Evolutionary conservation across 2,888 invertebrate species (phyloP), one percentile per base, ranked within the genome.

Genomic region (Campoletis raptor): DNA sequence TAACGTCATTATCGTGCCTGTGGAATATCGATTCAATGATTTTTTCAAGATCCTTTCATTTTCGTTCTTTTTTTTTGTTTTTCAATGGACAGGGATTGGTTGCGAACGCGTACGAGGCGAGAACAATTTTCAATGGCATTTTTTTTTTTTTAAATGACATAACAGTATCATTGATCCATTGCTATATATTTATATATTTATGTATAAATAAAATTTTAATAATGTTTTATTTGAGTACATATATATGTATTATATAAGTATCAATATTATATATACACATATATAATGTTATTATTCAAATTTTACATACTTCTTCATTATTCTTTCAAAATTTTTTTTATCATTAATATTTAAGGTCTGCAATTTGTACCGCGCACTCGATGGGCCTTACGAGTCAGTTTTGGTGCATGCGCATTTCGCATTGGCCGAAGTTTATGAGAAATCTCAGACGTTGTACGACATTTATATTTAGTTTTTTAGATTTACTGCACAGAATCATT

Each of bases 311-410:
- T 18, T 79, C 66, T 82, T 67, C 12, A 54, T 80, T 73, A 40
- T 67, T 69, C 30, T 81, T 61, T 30, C 21, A 86, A 72, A 86
- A 72, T 79, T 76, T 82, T 54, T 84, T 61, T 52, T 79, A 78
- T 79, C 64, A 52, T 45, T 70, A 85, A 85, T 89, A 78, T 83
- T 77, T 93, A 93, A 93, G 91, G 91, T 94, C 91, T 92, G 93
- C 92, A 91, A 93, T 89, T 94, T 94, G 94, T 94, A 94, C 94
- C 93, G 92, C 91, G 90, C 92, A 85, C 90, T 91, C 89, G 86
- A 90, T 89, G 73, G 76, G 67, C 24, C 12, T 12, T 42, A 24
- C 64, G 72, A 54, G 70, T 77, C 40, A 66, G 45, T 81, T 78
- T 66, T 76, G 42, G 45, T 36, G 4, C 30, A 67, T 69, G 30